Conservation (phyloP, 1,140 invertebrate genomes). For the Drosophila jambulina region DNA sequence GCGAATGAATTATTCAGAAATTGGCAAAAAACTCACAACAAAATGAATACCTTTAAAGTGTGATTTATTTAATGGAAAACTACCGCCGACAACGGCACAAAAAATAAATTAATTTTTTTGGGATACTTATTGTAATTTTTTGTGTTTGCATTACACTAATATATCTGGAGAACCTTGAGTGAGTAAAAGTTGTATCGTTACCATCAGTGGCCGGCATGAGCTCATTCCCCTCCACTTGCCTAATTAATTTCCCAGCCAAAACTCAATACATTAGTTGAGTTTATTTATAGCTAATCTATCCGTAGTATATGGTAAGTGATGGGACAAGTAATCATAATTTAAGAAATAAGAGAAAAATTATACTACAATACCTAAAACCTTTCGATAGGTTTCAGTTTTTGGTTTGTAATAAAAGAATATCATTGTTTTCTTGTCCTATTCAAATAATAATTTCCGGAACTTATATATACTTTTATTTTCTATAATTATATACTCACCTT, state of each 20-base stretch:
- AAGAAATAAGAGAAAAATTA: neutral
- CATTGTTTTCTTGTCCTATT: too few relatives aligned
- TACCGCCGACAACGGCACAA: slow-evolving; percentile 14
- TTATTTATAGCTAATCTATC: slow-evolving; percentile 40
- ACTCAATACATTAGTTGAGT: slow-evolving; percentile 22
- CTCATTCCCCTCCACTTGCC: slow-evolving; percentile 34
- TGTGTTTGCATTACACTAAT: slow-evolving; percentile 1
- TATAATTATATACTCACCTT: slow-evolving; percentile 68
- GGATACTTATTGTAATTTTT: neutral
- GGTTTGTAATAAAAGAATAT: neutral
- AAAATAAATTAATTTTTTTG: slow-evolving; percentile 12
- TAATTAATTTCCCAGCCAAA: slow-evolving; percentile 38
- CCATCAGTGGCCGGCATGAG: slow-evolving; percentile 28
- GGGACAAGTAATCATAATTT: neutral
- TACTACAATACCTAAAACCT: neutral
- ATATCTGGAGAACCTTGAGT: slow-evolving; percentile 18
- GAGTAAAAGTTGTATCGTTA: slow-evolving; percentile 27
- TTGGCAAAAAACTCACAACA: slow-evolving; percentile 17
- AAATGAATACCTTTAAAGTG: slow-evolving; percentile 26
- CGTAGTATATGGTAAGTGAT: neutral
- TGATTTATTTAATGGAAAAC: slow-evolving; percentile 50
- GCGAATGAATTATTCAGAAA: slow-evolving; percentile 46
- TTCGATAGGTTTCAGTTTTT: neutral
- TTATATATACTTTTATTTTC: too few relatives aligned
- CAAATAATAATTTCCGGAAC: too few relatives aligned